These are phyloP conservation scores for Ostrea edulis DNA, from an alignment of 1,140 invertebrate species.

Conservation along the genomic window DNA sequence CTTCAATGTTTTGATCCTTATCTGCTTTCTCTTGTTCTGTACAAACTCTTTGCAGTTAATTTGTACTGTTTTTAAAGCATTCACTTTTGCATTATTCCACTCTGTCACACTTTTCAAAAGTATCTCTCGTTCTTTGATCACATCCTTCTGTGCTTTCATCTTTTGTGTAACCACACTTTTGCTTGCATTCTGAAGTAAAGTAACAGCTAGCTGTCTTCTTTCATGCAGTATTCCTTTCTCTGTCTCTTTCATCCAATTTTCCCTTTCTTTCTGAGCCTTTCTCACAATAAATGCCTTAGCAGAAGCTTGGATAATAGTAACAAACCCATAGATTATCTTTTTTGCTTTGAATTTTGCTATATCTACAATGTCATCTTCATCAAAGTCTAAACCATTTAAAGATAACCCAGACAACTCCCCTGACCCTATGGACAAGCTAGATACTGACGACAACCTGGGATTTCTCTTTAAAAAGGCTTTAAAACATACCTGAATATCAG, in stretches of 20 bases:
- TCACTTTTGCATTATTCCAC: background rate
- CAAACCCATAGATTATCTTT: conserved; percentile 83
- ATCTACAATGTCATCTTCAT: conserved; percentile 6
- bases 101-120: background rate
- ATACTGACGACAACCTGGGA: background rate
- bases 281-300: conserved; percentile 19
- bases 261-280: conserved; percentile 22
- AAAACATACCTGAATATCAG: conserved; percentile 85
- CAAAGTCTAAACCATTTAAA: background rate
- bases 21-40: background rate
- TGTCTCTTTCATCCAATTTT: background rate
- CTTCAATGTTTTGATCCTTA: background rate
- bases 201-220: background rate
- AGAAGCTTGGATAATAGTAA: conserved; percentile 33
- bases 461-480: conserved; percentile 79
- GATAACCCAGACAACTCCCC: background rate
- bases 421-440: background rate
- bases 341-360: conserved; percentile 21
- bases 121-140: background rate
- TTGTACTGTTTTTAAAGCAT: background rate
- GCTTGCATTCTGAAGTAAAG: conserved; percentile 8
- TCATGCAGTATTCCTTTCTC: conserved; percentile 40
- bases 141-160: background rate
- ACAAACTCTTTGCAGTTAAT: background rate
- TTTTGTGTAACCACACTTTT: background rate